Evolutionary conservation across 2,797 vertebrate species (phyloP).

Genomic region (Gymnoscopelus braueri): DNA sequence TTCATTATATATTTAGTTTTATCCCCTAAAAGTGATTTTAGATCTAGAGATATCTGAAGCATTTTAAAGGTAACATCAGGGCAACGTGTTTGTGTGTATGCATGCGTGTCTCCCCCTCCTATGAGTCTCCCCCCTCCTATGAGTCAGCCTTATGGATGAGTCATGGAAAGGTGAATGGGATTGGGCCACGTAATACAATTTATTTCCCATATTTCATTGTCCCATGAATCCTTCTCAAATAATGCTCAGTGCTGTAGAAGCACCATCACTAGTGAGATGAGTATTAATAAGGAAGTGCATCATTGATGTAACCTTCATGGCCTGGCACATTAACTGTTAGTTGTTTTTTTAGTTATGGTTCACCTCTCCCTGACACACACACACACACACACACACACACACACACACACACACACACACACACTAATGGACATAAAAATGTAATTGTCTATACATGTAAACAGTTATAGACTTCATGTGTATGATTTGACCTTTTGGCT

Average conservation of each 20-base stretch:
- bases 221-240: constrained; percentile 2
- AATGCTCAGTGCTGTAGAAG: neutral
- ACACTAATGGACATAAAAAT: constrained; percentile 56
- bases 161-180: neutral
- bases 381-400: constrained; percentile 5
- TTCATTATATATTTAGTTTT: too few species aligned
- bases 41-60: too few species aligned
- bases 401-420: constrained; percentile 12
- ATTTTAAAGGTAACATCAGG: too few species aligned
- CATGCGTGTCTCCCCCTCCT: too few species aligned
- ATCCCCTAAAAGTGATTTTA: too few species aligned
- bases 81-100: neutral
- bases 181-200: neutral
- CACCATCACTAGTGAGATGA: neutral
- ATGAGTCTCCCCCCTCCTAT: too few species aligned
- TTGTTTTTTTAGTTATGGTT: constrained; percentile 3
- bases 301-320: constrained; percentile 3
- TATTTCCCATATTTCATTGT: neutral
- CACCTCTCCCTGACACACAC: neutral
- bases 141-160: too few species aligned
- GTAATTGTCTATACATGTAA: constrained; percentile 33
- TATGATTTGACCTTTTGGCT: too few species aligned
- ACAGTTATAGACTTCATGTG: too few species aligned
- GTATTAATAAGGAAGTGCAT: constrained; percentile 22
- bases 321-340: constrained; percentile 15